phyloP scores from a whole-genome alignment of 2,113 vertebrate species.

The Halcyon malimbica region DNA sequence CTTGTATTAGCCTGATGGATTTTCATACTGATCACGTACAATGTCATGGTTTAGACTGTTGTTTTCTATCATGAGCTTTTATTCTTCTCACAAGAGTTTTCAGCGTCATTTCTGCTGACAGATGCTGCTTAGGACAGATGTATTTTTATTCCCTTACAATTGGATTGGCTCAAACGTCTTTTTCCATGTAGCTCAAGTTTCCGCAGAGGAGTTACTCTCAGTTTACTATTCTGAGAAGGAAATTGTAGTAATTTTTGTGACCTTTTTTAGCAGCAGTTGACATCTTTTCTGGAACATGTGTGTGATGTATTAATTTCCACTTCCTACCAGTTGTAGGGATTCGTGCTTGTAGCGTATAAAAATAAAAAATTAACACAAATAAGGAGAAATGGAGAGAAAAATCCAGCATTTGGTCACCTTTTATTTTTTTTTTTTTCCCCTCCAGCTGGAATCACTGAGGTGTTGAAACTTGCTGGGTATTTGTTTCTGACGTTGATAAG shows the following conservation, averaged over 20 bases:
- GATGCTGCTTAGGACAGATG: slow-evolving; percentile 14
- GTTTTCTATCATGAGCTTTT: neutral
- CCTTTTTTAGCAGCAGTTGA: neutral
- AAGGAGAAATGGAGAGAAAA: neutral
- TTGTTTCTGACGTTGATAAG: neutral
- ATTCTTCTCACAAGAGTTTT: neutral
- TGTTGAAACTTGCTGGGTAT: neutral
- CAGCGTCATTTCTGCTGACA: neutral
- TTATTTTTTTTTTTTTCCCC: neutral
- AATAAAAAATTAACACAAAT: neutral
- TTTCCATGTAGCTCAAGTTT: neutral
- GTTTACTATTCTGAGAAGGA: neutral
- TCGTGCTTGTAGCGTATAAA: neutral
- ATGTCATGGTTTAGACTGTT: neutral
- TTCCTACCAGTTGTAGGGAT: neutral
- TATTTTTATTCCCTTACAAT: slow-evolving; percentile 31
- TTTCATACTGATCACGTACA: neutral
- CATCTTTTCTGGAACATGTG: accelerated
- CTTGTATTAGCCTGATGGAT: neutral
- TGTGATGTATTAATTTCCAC: neutral
- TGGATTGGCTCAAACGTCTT: neutral
- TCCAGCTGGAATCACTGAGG: neutral
- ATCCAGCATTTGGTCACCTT: neutral
- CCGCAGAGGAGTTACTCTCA: neutral
- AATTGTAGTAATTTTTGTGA: neutral